Evolutionary conservation across 2,888 invertebrate genomes (phyloP), one percentile per base, ranked within the genome.

Genomic region (Brenthis hecate): DNA sequence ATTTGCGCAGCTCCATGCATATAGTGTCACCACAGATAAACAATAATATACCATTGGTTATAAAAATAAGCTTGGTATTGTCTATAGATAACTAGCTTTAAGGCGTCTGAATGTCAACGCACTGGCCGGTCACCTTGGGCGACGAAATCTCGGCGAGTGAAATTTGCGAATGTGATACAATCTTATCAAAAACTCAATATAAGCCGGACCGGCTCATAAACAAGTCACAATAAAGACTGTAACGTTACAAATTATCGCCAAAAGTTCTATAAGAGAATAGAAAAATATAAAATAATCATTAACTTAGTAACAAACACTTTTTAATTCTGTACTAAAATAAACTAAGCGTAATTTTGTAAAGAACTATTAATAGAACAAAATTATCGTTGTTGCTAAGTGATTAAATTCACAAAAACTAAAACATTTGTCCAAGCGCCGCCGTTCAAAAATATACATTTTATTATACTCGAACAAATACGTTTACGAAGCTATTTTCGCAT

Each of bases 91-190:
- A 54, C 51, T 55, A 55, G 56, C 28, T 50, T 67, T 51, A 85
- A 87, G 87, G 81, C 87, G 87, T 89, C 88, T 89, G 88, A 90
- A 90, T 89, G 90, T 90, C 89, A 88, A 87, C 89, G 89, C 82
- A 85, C 87, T 83, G 83, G 81, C 73, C 88, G 89, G 89, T 90
- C 91, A 90, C 91, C 90, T 89, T 90, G 90, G 81, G 81, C 75
- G 79, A 80, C 79, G 80, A 73, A 73, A 72, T 67, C 70, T 71
- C 66, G 71, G 56, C 80, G 80, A 81, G 81, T 83, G 81, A 86
- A 87, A 85, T 87, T 85, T 85, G 84, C 84, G 82, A 86, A 85
- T 84, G 83, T 84, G 85, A 84, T 81, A 81, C 78, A 65, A 70
- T 73, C 69, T 74, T 72, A 73, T 72, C 73, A 68, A 69, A 63